phyloP scores from a whole-genome alignment of 2,888 invertebrate genomes.

The Branchinecta sandiegonensis region DNA sequence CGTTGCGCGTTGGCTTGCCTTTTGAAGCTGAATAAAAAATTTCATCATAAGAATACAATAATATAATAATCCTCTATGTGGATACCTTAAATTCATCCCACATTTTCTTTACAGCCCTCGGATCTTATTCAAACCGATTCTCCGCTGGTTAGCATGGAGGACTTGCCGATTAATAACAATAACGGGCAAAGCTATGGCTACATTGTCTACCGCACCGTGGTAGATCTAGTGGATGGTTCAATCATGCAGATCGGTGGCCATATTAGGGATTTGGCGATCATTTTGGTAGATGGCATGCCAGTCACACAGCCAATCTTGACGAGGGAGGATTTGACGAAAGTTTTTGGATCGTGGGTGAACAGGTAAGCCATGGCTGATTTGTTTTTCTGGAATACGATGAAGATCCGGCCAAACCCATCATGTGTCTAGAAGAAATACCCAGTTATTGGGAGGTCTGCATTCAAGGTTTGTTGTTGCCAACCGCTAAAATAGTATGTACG shows the following conservation, averaged over 20 bases:
- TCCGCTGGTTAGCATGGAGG: conserved; percentile 29
- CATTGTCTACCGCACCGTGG: conserved; percentile 39
- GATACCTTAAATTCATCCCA: too few species aligned
- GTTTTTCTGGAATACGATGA: background rate
- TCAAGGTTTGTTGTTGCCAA: too few species aligned
- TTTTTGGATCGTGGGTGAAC: conserved; percentile 37
- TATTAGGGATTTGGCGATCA: conserved; percentile 40
- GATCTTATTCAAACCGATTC: background rate
- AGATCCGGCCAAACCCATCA: too few species aligned
- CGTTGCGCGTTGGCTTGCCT: too few species aligned
- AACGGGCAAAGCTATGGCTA: conserved; percentile 45
- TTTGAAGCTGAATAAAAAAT: too few species aligned
- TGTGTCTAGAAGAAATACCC: background rate
- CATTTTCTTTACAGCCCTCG: conserved; percentile 13
- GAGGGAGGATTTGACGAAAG: conserved; percentile 30
- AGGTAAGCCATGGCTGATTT: conserved; percentile 27
- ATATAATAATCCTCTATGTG: too few species aligned
- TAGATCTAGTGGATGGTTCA: conserved; percentile 1
- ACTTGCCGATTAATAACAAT: conserved; percentile 28
- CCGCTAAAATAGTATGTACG: too few species aligned
- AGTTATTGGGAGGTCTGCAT: too few species aligned
- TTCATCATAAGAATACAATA: too few species aligned
- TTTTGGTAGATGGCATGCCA: conserved; percentile 35
- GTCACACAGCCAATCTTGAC: conserved; percentile 33
- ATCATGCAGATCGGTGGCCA: conserved; percentile 31